Percentiles rank a stretch among this genome's conserved stretches.
phyloP scores from a whole-genome alignment of 2,113 vertebrate species.

The Lampris incognitus region DNA sequence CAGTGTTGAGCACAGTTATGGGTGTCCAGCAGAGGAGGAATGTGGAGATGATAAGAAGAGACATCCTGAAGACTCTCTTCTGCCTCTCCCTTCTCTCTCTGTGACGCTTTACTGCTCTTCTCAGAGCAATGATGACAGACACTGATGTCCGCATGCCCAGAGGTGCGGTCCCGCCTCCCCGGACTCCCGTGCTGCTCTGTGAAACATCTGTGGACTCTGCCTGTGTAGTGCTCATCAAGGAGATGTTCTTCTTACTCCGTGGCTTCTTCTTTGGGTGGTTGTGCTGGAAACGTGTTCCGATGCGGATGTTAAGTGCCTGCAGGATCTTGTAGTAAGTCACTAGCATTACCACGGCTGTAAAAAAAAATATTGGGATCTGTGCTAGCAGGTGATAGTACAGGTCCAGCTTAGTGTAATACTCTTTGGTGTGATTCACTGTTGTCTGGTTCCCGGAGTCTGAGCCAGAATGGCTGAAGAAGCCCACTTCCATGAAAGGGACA shows the following conservation, averaged over 20 bases:
- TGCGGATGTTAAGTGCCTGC: slow-evolving; percentile 95
- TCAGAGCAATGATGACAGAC: slow-evolving; percentile 94
- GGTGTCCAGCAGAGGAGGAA: slow-evolving; percentile 98
- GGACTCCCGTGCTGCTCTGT: slow-evolving; percentile 85
- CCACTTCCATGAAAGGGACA: slow-evolving; percentile 95
- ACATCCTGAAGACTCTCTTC: slow-evolving; percentile 95
- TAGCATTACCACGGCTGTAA: slow-evolving; percentile 94
- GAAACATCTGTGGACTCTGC: slow-evolving; percentile 87
- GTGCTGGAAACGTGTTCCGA: slow-evolving; percentile 91
- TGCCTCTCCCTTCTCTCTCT: slow-evolving; percentile 92
- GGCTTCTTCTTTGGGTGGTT: slow-evolving; percentile 90
- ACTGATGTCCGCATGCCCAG: slow-evolving; percentile 94
- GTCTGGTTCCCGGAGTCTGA: slow-evolving; percentile 87
- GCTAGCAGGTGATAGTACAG: slow-evolving; percentile 96
- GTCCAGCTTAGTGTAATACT: slow-evolving; percentile 90
- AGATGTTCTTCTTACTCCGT: slow-evolving; percentile 87
- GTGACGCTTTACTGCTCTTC: slow-evolving; percentile 93
- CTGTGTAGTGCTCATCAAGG: slow-evolving; percentile 86
- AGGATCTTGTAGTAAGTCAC: slow-evolving; percentile 98
- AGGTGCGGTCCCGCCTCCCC: slow-evolving; percentile 82
- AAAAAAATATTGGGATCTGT: slow-evolving; percentile 96
- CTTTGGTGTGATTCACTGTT: slow-evolving; percentile 84
- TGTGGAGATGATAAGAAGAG: slow-evolving; percentile 94
- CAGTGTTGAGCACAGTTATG: slow-evolving; percentile 94
- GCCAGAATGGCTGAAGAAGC: slow-evolving; percentile 87